Base-by-base conservation (phyloP, 92 coral and sea anemone genomes). In the Virgularia gustaviana region DNA sequence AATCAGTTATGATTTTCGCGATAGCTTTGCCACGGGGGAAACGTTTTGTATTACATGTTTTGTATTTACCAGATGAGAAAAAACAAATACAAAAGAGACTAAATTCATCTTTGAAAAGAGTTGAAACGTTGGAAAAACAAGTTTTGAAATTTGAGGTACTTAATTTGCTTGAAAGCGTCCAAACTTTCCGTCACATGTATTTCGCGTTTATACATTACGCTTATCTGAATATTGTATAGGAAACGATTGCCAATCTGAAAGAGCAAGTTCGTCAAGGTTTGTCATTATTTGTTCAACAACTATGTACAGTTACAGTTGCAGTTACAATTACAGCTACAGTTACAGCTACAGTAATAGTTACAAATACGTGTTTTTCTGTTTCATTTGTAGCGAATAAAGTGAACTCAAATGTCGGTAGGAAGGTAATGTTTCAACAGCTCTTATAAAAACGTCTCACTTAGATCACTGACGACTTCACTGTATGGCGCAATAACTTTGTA, bases 161-260 rank as follows among this genome's bases (percentile, higher is more conserved):
- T 15, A 37, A 0, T 64, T 24, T 62, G 33, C 19, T 33, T 4
- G 11, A 30, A 30, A 25, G 1, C 5, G 4, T 30, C 27, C 4
- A 60, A 28, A 28, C 65, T 2, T 34, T 15, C 36, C 0, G 31
- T 63, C 18, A 36, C 13, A 0, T 37, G n/a, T 1, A 38, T 3
- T 33, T 24, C 11, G 24, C 9, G 41, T 18, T n/a, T 19, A 25
- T 1, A 60, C 24, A 34, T 60, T 61, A 34, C 20, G 0, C 55
- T 47, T 47, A n/a, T n/a, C n/a, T n/a, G n/a, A n/a, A n/a, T 52
- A 18, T 27, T 49, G 27, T 67, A 22, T 15, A 68, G 75, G 36
- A 34, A 29, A 49, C n/a, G 28, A 31, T 68, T 68, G 25, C 32
- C 5, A 54, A 68, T 16, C 55, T 68, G 18, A 68, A 23, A 32